phyloP scores from a whole-genome alignment of 2,888 invertebrate genomes.

The Malthinus flaveolus region DNA sequence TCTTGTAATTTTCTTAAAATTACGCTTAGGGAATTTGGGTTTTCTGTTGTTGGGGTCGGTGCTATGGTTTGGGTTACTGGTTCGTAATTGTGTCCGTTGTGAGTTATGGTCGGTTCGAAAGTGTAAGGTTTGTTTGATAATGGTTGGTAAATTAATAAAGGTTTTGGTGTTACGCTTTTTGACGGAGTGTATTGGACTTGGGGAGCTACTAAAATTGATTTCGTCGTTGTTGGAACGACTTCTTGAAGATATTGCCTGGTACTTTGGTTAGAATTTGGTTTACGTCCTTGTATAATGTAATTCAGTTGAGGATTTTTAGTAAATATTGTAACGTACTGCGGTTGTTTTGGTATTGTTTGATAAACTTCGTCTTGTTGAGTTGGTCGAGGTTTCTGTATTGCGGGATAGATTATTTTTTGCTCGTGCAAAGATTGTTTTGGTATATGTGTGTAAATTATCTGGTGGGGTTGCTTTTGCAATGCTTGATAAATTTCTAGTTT shows the following conservation, averaged over 20 bases:
- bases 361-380: neutral
- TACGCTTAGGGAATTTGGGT: constrained; percentile 55
- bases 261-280: constrained; percentile 19
- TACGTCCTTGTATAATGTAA: constrained; percentile 15
- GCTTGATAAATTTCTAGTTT: neutral
- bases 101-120: constrained; percentile 29
- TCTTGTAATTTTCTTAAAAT: constrained; percentile 74
- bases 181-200: constrained; percentile 11
- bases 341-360: constrained; percentile 17
- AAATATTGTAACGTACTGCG: constrained; percentile 26
- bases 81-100: constrained; percentile 17
- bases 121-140: constrained; percentile 8
- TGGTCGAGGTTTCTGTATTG: neutral
- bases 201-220: constrained; percentile 3
- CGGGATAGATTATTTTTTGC: neutral
- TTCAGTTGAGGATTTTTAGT: constrained; percentile 19
- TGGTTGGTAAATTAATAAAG: constrained; percentile 11
- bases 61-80: constrained; percentile 11
- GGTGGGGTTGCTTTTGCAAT: constrained; percentile 2
- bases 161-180: constrained; percentile 7
- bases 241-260: constrained; percentile 22
- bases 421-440: no score
- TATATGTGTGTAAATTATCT: no score
- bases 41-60: constrained; percentile 29
- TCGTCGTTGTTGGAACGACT: constrained; percentile 10